A percentile compares a stretch with the other conserved stretches of the same genome.
These are phyloP conservation scores for Cryptotermes secundus DNA, from an alignment of 1,140 invertebrate genomes.

Conservation along the genomic window DNA sequence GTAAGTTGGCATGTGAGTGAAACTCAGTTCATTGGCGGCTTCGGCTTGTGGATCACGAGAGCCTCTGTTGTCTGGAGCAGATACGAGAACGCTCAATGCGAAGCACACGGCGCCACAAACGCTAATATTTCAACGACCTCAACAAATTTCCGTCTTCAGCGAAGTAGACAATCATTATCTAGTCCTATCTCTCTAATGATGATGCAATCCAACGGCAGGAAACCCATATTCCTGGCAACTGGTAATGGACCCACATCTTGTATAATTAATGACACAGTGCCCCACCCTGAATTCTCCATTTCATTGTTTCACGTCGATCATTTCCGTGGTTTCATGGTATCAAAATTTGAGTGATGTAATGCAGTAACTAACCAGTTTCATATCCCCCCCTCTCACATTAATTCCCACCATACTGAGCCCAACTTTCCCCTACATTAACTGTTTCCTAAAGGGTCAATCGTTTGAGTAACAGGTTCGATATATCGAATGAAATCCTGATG, in stretches of 20 bases:
- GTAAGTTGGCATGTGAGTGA: too few relatives aligned
- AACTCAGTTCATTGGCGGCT: too few relatives aligned
- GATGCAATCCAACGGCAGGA: not conserved
- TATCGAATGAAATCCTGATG: not conserved
- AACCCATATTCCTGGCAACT: not conserved
- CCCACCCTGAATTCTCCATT: not conserved
- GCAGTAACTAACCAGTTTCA: not conserved
- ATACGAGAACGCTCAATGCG: not conserved
- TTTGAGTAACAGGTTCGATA: not conserved
- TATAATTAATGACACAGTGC: not conserved
- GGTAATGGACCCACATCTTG: not conserved
- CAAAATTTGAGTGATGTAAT: conserved; percentile 11
- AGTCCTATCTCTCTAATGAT: not conserved
- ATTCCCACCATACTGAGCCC: not conserved
- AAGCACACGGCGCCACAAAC: not conserved
- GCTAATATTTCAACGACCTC: not conserved
- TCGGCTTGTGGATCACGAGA: not conserved
- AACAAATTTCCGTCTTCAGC: not conserved
- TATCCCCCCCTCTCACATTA: not conserved
- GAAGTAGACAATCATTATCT: not conserved
- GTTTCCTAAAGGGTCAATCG: not conserved
- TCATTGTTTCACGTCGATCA: not conserved
- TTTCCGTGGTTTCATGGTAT: not conserved
- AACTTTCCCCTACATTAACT: not conserved
- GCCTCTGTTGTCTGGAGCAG: not conserved